Conservation (phyloP, 2,797 vertebrate genomes). For the Podarcis siculus region DNA sequence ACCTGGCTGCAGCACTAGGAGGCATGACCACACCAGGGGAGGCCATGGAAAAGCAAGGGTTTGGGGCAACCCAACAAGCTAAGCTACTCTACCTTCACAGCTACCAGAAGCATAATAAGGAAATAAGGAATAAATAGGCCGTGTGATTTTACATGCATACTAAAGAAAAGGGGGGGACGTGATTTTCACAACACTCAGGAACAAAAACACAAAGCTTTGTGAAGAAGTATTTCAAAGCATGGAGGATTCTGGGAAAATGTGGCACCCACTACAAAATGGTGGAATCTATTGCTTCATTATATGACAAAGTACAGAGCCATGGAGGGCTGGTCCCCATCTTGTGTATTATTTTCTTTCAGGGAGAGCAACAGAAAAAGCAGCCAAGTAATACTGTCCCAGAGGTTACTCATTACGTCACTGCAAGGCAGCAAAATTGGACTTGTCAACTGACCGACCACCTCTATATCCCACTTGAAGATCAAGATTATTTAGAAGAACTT, state of each 20-base stretch:
- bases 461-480: conserved; percentile 53
- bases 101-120: background rate
- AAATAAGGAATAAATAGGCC: background rate
- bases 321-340: background rate
- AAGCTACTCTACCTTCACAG: background rate
- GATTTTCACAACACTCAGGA: background rate
- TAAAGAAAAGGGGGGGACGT: background rate
- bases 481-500: conserved; percentile 38
- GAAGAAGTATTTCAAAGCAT: background rate
- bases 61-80: background rate
- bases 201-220: background rate
- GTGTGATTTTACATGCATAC: background rate
- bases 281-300: background rate
- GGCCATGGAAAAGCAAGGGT: too few species aligned
- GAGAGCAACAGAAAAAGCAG: background rate
- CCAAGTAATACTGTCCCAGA: background rate
- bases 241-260: background rate
- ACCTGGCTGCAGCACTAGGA: too few species aligned
- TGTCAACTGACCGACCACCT: conserved; percentile 57
- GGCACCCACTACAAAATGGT: background rate
- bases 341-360: background rate
- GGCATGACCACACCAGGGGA: too few species aligned
- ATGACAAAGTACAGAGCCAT: background rate
- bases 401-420: conserved; percentile 52
- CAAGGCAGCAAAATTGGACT: conserved; percentile 34